Evolutionary conservation across 2,888 invertebrate genomes (phyloP).

Genomic region (Phalera bucephala): DNA sequence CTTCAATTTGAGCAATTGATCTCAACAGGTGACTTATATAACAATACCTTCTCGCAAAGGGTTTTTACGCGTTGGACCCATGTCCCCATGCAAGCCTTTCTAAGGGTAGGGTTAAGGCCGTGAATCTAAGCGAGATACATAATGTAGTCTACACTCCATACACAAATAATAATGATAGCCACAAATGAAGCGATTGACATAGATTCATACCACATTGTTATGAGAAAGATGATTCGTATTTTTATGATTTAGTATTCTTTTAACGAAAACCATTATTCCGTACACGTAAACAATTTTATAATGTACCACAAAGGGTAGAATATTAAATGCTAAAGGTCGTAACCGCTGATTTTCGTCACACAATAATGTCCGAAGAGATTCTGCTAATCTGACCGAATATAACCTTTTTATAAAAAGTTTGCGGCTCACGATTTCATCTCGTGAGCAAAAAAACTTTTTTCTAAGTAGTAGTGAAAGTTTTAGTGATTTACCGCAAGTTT

Average conservation of each 20-base stretch:
- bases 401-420: conserved; percentile 17
- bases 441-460: conserved; percentile 5
- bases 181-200: background rate
- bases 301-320: background rate
- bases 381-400: conserved; percentile 3
- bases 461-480: conserved; percentile 11
- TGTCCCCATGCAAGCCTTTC: too few relatives aligned
- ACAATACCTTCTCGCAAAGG: too few relatives aligned
- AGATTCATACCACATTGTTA: background rate
- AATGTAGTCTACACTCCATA: too few relatives aligned
- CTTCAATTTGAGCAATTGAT: too few relatives aligned
- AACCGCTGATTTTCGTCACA: background rate
- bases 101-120: too few relatives aligned
- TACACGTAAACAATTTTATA: background rate
- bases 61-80: too few relatives aligned
- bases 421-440: conserved; percentile 5
- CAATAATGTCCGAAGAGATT: background rate
- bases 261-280: background rate
- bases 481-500: conserved; percentile 15
- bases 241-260: background rate
- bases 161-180: background rate
- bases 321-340: background rate
- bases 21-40: too few relatives aligned
- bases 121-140: too few relatives aligned
- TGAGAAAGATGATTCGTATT: background rate